Evolutionary conservation across 2,113 vertebrate species (phyloP).

Genomic region (Gulo gulo): DNA sequence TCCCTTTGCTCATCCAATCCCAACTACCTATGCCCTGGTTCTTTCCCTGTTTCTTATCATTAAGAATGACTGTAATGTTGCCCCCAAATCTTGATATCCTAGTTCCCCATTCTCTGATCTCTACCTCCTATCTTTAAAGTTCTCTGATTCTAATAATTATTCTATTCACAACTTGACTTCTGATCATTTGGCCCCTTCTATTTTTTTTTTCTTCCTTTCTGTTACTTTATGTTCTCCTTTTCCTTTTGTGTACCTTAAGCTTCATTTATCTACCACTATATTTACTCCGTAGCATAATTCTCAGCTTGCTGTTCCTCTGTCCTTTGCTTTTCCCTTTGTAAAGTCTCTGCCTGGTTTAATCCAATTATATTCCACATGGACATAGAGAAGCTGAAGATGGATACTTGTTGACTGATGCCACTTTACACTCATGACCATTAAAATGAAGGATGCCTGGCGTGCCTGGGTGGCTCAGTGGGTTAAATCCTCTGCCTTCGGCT

Average conservation of each 20-base stretch:
- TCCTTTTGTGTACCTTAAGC: background rate
- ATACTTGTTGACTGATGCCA: background rate
- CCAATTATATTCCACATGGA: background rate
- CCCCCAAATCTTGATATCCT: background rate
- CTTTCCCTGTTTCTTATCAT: background rate
- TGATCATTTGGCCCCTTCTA: background rate
- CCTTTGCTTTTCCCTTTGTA: background rate
- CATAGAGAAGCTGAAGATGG: background rate
- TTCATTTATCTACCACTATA: background rate
- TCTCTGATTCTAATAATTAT: background rate
- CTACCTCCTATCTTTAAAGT: background rate
- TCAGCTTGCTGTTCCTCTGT: background rate
- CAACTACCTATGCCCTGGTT: rapidly evolving
- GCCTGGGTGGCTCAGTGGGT: too few relatives aligned
- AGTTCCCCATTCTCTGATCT: background rate
- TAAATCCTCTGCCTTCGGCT: too few relatives aligned
- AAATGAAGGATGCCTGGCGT: background rate
- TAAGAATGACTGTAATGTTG: background rate
- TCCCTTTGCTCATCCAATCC: background rate
- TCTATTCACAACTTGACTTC: background rate
- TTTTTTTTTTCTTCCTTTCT: background rate
- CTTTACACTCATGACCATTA: background rate
- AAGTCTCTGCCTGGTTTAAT: background rate
- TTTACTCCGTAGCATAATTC: background rate
- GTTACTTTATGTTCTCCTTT: background rate